These are phyloP conservation scores for Idaea dimidiata DNA, from an alignment of 2,888 invertebrate genomes.

Conservation along the genomic window DNA sequence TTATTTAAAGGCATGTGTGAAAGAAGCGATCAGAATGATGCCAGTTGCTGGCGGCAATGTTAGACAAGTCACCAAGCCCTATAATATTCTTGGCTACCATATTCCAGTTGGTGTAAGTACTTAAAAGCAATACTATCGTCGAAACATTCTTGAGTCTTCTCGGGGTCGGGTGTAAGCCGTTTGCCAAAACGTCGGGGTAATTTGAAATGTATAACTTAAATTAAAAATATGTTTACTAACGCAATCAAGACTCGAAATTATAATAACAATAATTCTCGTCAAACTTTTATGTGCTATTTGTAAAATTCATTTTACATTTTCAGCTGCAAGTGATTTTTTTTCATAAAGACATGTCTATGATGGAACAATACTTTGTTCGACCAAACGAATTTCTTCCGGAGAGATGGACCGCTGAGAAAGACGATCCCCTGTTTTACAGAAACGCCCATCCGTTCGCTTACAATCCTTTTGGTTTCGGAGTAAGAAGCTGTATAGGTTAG, in stretches of 20 bases:
- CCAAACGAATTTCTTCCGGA: slow-evolving; percentile 85
- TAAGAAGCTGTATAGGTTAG: slow-evolving; percentile 83
- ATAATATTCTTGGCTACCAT: slow-evolving; percentile 81
- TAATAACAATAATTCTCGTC: no score
- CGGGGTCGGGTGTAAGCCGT: no score
- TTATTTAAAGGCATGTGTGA: slow-evolving; percentile 86
- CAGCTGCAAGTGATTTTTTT: slow-evolving; percentile 40
- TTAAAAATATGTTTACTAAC: no score
- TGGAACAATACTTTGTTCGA: slow-evolving; percentile 83
- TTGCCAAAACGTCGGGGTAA: no score
- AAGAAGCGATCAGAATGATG: slow-evolving; percentile 83
- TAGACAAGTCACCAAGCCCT: slow-evolving; percentile 73
- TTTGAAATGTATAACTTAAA: no score
- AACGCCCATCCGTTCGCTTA: slow-evolving; percentile 81
- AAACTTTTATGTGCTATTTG: not conserved
- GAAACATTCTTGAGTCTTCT: no score
- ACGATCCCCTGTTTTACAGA: slow-evolving; percentile 56
- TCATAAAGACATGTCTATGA: slow-evolving; percentile 83
- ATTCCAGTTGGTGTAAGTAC: slow-evolving; percentile 80
- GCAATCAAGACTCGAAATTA: no score
- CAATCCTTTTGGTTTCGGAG: slow-evolving; percentile 84
- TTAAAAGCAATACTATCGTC: no score
- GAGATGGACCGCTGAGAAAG: slow-evolving; percentile 82
- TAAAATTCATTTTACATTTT: not conserved
- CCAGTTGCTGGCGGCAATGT: slow-evolving; percentile 81